Conservation (phyloP, 2,113 vertebrate species). For the Leiothrix lutea region DNA sequence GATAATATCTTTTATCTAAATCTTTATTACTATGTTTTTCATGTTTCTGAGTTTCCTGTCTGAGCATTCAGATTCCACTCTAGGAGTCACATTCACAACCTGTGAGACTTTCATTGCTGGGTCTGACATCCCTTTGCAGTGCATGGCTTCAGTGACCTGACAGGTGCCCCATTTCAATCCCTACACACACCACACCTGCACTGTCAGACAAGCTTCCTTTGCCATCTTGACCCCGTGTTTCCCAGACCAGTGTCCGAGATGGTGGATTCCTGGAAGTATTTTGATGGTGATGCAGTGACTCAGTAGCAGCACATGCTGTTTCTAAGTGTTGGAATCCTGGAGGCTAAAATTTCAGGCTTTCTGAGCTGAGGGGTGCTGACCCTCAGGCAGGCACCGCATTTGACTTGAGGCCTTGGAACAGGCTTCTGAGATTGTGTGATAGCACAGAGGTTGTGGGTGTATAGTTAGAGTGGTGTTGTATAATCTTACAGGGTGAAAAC, state of each 20-base stretch:
- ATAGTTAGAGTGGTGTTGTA: too few relatives aligned
- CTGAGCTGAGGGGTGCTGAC: too few relatives aligned
- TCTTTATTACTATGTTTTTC: neutral
- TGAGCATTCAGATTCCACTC: neutral
- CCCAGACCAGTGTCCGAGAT: neutral
- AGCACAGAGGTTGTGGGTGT: too few relatives aligned
- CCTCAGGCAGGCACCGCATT: too few relatives aligned
- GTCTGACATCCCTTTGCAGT: neutral
- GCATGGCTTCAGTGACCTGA: neutral
- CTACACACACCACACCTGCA: neutral
- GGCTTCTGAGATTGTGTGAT: too few relatives aligned
- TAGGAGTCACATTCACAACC: neutral
- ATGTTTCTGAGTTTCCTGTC: neutral
- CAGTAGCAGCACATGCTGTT: neutral
- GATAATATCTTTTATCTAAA: neutral
- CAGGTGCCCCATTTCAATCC: accelerated
- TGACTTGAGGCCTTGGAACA: too few relatives aligned
- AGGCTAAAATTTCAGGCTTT: too few relatives aligned
- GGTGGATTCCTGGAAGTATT: neutral
- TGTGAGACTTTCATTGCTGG: neutral
- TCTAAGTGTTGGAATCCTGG: neutral
- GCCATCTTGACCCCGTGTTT: accelerated
- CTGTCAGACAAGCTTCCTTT: neutral
- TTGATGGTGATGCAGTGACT: accelerated
- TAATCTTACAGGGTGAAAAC: too few relatives aligned